Evolutionary conservation across 2,888 invertebrate genomes (phyloP), one percentile per base, ranked within the genome.

Genomic region (Marasmarcha lunaedactyla): DNA sequence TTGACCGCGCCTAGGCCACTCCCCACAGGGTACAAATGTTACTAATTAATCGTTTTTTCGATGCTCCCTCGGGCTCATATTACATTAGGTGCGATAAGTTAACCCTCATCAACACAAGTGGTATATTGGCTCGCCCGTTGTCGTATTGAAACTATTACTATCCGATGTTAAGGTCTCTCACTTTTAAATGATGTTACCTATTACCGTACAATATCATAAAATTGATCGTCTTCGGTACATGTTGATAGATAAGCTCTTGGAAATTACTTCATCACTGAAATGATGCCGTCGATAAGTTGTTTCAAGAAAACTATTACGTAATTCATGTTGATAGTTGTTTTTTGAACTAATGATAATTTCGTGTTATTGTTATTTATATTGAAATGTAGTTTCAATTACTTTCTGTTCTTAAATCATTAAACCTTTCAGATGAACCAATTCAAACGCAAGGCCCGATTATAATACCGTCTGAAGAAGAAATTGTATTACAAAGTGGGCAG

Each of bases 31-130:
- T 51, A 54, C 55, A 26, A 57, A 57, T 56, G 50, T 44, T 43
- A 53, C 76, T 79, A 81, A 81, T 83, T 79, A 79, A 79, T 71
- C 71, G 68, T 65, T 71, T 64, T 76, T 73, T 73, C 72, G 70
- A 74, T 72, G 71, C 64, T 57, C n/a, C n/a, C n/a, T n/a, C 57
- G 57, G 54, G 56, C 59, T 79, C 70, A 63, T 45, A 58, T 79
- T 74, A 71, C 79, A 54, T 76, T 77, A 74, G 74, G 60, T 61
- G 59, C 63, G 63, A 72, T 63, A 62, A 62, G 57, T 53, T 54
- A 41, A 46, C 49, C 48, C 52, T 40, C 30, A 35, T 30, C 11
- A 30, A n/a, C 4, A 11, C 3, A n/a, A 30, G 2, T 20, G 11
- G n/a, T 30, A 10, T 11, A 30, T 11, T 15, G 33, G 38, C 38